Base-by-base conservation (phyloP, 2,113 vertebrate species). In the Takifugu flavidus region DNA sequence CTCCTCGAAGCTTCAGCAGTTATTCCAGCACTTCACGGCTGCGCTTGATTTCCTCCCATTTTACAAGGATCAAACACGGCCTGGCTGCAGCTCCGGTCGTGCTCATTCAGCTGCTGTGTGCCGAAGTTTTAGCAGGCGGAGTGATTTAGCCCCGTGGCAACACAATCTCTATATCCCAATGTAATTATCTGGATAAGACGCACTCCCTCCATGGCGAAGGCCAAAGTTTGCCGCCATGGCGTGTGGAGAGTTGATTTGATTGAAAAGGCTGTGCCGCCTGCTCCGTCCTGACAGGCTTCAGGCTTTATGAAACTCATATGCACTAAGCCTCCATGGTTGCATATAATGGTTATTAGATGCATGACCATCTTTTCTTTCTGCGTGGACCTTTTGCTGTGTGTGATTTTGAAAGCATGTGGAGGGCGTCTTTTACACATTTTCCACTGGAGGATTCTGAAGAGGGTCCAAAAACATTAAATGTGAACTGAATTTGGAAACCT, bases 131-230 rank as follows among this genome's bases (percentile, higher is more conserved):
- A 65, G 74, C 14, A 34, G 56, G 55, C 72, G 69, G 59, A 83
- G 53, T 54, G 15, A 59, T 80, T 77, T 39, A 57, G 52, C 77
- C 85, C 79, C 4, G 60, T 56, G 76, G 86, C 84, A 78, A 68
- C 46, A 29, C 75, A 79, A 81, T 83, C 77, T 83, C 76, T 73
- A 72, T 79, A 79, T 83, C 74, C 82, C 77, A 79, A 53, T 62
- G 77, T 83, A 84, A 86, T 87, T 84, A 86, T 69, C 56, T 50
- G 81, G 74, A 80, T 74, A 68, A 82, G 79, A 65, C 61, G 62
- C 75, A 77, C 70, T 65, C 56, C 59, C 71, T 80, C 63, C 13
- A 42, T 53, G 50, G 67, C 50, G 62, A 75, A 58, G 78, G 82
- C 73, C 82, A 83, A 77, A 69, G 83, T 72, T 79, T 78, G 51